Base-by-base conservation (phyloP, 2,797 vertebrate species). In the Galagoides demidoff region DNA sequence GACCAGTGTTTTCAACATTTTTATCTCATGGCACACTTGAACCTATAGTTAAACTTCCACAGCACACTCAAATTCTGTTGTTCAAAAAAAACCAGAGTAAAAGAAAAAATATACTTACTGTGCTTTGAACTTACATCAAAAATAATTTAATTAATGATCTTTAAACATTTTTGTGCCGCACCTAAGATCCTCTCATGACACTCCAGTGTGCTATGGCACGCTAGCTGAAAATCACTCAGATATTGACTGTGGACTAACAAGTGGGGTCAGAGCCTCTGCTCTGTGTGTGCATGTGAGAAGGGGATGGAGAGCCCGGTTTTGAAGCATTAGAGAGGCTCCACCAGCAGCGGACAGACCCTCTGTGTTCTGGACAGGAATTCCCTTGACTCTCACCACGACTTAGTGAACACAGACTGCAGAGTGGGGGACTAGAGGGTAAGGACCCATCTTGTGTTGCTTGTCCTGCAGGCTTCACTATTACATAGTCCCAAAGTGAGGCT, bases 311-410 rank as follows among this genome's bases (percentile, higher is more conserved):
- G 4, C 22, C 7, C 23, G 3, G 3, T 52, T 61, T 43, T 19
- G 17, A 78, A 64, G 63, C 52, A 3, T 63, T 43, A 31, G 25
- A 64, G 29, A 66, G 39, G 14, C 19, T 64, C 23, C 23, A 10
- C 63, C 9, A 1, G 63, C 82, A 22, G 49, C 34, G 27, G 25
- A 43, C 43, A 70, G 52, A 68, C 39, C 29, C 25, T 17, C 37
- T 17, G 37, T 12, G 27, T 70, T 84, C 39, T 71, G 39, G 63
- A 55, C 34, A 71, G 45, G 84, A 89, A 89, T 89, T 89, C 39
- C 78, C 52, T 73, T 34, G 61, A 68, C n/a, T 37, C 37, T 14
- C 9, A 70, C 63, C 27, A 63, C 39, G 7, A 63, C 31, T 37
- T 74, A 37, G 34, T 27, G 66, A 68, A 43, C 13, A 66, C 64